These are phyloP conservation scores for Atta cephalotes DNA, from an alignment of 1,140 invertebrate species.

Conservation along the genomic window DNA sequence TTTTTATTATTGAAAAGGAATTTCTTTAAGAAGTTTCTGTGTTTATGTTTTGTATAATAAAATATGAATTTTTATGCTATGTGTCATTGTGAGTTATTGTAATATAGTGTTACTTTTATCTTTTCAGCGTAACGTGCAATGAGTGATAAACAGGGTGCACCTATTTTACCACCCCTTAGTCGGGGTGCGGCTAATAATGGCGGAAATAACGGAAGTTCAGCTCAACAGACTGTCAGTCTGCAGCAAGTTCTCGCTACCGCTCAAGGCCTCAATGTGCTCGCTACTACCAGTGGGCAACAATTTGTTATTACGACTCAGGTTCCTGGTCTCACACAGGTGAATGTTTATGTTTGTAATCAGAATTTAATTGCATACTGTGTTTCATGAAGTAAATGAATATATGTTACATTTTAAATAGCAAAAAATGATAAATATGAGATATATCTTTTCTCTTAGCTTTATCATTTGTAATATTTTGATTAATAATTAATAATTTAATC, in stretches of 20 bases:
- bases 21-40: neutral
- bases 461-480: conserved; percentile 18
- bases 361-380: neutral
- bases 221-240: conserved; percentile 84
- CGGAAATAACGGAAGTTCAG: conserved; percentile 80
- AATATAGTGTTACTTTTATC: conserved; percentile 41
- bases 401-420: neutral
- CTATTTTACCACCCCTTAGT: conserved; percentile 84
- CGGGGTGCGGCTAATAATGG: conserved; percentile 84
- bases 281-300: conserved; percentile 84
- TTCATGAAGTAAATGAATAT: neutral
- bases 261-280: conserved; percentile 84
- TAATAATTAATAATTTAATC: neutral
- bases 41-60: neutral
- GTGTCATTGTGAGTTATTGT: neutral
- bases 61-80: neutral
- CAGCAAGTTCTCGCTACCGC: conserved; percentile 85
- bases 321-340: conserved; percentile 84
- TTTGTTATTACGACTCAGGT: conserved; percentile 86
- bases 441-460: conserved; percentile 64
- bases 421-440: conserved; percentile 16
- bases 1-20: neutral
- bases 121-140: conserved; percentile 85
- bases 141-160: conserved; percentile 85
- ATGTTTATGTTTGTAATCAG: neutral